Base-by-base conservation (phyloP, 2,113 vertebrate genomes). In the Connochaetes taurinus region DNA sequence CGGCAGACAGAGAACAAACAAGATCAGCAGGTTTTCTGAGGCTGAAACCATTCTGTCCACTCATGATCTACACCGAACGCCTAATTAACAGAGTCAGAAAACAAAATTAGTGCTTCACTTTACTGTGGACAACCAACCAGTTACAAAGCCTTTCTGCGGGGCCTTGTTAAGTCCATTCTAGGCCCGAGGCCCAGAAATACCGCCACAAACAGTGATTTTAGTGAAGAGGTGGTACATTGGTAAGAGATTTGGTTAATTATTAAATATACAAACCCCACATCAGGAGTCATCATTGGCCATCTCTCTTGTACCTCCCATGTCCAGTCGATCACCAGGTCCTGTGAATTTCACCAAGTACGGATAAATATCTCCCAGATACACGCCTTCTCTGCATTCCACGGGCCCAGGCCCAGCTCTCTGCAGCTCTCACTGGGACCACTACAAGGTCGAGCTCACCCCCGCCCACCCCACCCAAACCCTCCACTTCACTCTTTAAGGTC, bases 381-480 rank as follows among this genome's bases (percentile, higher is more conserved):
- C 17, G 9, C 33, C 27, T 25, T n/a, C n/a, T 45, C 33, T 53
- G n/a, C 16, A 6, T n/a, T 21, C 81, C 10, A 45, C 1, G 2
- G 50, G 50, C n/a, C 74, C 67, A 21, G n/a, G 29, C 33, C 57
- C 31, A 23, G 40, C 43, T 78, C 57, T 89, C 58, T n/a, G 71
- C 57, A 47, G 43, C 62, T 78, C 29, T 84, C 36, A 7, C 15
- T 13, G 78, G 86, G 45, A 90, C 45, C 86, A 7, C 78, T 78
- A 78, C 21, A 23, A 9, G 25, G 27, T 14, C 29, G 7, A 12
- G 25, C 29, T 57, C 53, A 19, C 0, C 52, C 15, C 0, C 0
- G 7, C 7, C 2, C 64, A 67, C 10, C n/a, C 45, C 6, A 6
- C 25, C 74, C 13, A 4, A 21, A 5, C 50, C 23, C 4, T 25